Conservation (phyloP, 2,797 vertebrate species). For the Gastrophryne carolinensis region DNA sequence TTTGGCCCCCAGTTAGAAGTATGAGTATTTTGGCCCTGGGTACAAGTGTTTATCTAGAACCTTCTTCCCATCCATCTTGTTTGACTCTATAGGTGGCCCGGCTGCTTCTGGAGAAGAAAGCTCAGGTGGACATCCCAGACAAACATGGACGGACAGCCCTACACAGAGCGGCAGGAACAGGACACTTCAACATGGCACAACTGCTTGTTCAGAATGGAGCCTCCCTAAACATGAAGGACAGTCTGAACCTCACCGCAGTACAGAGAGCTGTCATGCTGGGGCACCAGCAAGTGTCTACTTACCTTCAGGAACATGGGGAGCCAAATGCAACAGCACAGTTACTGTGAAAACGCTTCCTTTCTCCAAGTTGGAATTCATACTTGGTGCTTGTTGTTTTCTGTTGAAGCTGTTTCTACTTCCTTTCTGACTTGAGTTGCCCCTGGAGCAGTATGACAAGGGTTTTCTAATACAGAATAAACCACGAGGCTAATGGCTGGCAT, state of each 20-base stretch:
- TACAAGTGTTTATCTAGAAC: too few relatives aligned
- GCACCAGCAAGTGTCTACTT: slow-evolving; percentile 29
- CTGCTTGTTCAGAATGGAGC: slow-evolving; percentile 50
- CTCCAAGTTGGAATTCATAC: too few relatives aligned
- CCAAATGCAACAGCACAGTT: slow-evolving; percentile 47
- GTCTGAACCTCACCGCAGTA: slow-evolving; percentile 56
- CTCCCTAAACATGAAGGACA: slow-evolving; percentile 46
- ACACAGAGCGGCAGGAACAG: slow-evolving; percentile 55
- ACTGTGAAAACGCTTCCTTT: slow-evolving; percentile 47
- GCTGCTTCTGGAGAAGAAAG: slow-evolving; percentile 53
- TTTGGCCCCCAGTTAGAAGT: too few relatives aligned
- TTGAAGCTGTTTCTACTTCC: too few relatives aligned
- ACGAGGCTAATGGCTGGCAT: too few relatives aligned
- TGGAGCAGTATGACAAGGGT: too few relatives aligned
- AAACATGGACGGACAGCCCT: slow-evolving; percentile 54
- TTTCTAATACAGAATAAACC: too few relatives aligned
- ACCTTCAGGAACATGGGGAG: slow-evolving; percentile 56
- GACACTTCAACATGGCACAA: slow-evolving; percentile 44
- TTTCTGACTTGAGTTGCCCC: too few relatives aligned
- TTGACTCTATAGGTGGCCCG: slow-evolving; percentile 51
- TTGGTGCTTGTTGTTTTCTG: too few relatives aligned
- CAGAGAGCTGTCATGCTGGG: slow-evolving; percentile 56
- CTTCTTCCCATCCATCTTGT: not conserved
- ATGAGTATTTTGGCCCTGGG: not conserved
- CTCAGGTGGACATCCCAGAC: slow-evolving; percentile 52